Percentiles rank a stretch among this genome's conserved stretches.
phyloP scores from a whole-genome alignment of 1,140 invertebrate genomes.

The Hermetia illucens region DNA sequence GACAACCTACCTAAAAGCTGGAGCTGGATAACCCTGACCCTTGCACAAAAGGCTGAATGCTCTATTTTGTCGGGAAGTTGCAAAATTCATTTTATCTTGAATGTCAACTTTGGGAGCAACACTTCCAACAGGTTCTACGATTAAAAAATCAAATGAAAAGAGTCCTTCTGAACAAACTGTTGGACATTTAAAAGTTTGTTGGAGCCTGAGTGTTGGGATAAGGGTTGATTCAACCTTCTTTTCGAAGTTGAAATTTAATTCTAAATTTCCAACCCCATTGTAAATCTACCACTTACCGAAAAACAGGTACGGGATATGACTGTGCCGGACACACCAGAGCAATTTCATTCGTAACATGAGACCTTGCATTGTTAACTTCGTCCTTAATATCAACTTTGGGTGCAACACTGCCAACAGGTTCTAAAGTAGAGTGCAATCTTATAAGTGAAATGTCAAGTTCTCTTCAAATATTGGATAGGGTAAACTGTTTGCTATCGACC shows the following conservation, averaged over 20 bases:
- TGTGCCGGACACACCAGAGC: constrained; percentile 48
- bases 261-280: too few relatives aligned
- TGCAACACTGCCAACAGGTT: constrained; percentile 52
- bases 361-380: constrained; percentile 20
- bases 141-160: too few relatives aligned
- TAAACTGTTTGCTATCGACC: too few relatives aligned
- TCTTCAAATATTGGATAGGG: too few relatives aligned
- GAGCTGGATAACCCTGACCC: constrained; percentile 48
- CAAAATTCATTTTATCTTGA: constrained; percentile 37
- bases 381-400: constrained; percentile 41
- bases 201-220: too few relatives aligned
- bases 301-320: constrained; percentile 42
- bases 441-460: too few relatives aligned
- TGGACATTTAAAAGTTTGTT: too few relatives aligned
- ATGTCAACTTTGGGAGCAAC: constrained; percentile 41
- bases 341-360: constrained; percentile 29
- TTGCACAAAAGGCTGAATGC: constrained; percentile 39
- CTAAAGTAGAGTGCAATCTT: constrained; percentile 38
- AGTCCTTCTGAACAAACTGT: too few relatives aligned
- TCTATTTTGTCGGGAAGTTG: constrained; percentile 21
- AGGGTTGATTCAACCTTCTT: too few relatives aligned
- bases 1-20: constrained; percentile 43
- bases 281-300: constrained; percentile 36
- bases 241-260: too few relatives aligned
- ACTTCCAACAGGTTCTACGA: constrained; percentile 40